These are phyloP conservation scores for Fragum fragum DNA, from an alignment of 2,888 invertebrate species.

Conservation along the genomic window DNA sequence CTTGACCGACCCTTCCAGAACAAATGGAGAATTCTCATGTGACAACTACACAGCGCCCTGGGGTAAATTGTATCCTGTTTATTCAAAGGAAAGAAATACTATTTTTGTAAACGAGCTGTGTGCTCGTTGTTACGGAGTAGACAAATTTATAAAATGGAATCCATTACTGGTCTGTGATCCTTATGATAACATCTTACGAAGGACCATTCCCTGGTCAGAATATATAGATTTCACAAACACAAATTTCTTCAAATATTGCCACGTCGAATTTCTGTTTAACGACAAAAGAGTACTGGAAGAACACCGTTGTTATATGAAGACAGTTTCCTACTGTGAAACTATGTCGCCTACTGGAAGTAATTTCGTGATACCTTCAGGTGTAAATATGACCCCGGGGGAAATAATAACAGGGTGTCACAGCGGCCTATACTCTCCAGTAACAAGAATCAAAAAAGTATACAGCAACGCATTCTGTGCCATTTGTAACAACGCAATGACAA, in stretches of 20 bases:
- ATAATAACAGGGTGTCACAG: background rate
- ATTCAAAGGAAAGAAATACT: background rate
- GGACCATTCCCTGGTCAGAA: background rate
- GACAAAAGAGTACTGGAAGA: background rate
- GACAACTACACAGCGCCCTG: background rate
- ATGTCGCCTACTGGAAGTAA: too few species aligned
- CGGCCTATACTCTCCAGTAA: background rate
- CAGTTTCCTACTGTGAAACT: background rate
- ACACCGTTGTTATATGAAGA: background rate
- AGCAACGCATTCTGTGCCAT: slow-evolving; percentile 1
- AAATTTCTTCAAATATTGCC: background rate
- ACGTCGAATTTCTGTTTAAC: background rate
- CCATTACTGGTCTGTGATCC: background rate
- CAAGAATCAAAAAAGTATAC: background rate
- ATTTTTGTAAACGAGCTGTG: background rate
- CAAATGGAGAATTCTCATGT: background rate
- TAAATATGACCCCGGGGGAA: background rate
- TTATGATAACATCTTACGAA: background rate
- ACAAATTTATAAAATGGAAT: background rate
- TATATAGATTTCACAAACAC: background rate
- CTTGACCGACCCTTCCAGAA: too few species aligned
- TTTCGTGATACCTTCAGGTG: background rate
- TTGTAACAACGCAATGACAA: background rate
- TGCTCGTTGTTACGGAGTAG: background rate
- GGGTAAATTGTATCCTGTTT: background rate